Evolutionary conservation across 2,113 vertebrate genomes (phyloP), one percentile per base, ranked within the genome.

Genomic region (Oreocharis arfaki): DNA sequence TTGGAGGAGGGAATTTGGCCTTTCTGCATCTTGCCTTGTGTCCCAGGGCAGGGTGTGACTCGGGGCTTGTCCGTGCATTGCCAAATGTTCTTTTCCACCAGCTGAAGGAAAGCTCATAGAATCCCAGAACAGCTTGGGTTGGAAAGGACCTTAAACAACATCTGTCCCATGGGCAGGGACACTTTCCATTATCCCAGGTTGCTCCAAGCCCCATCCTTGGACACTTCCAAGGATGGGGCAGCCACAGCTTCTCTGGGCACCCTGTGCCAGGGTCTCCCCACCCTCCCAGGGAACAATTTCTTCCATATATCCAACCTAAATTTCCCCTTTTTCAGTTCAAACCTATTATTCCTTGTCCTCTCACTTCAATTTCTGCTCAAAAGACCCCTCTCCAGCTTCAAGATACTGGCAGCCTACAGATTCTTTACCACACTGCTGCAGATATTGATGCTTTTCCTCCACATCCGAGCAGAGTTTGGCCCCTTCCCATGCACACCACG

Each of bases 31-130:
- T 37, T 20, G 3, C n/a, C 8, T 32, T 21, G 35, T 5, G 3
- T 37, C 23, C 18, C 27, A 42, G 37, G 12, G 63, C 4, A 24
- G 27, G 56, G 5, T 20, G 1, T 52, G n/a, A 46, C n/a, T 39
- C 28, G 59, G 33, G 41, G 13, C 53, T 67, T 61, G 28, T 71
- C 56, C 0, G 0, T n/a, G 60, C 42, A 0, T 30, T 39, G 27
- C 33, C 24, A 47, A 60, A 39, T 17, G 8, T 59, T 30, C 53
- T 46, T 67, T 84, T 81, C 12, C 18, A 16, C 1, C 39, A 32
- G 39, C 47, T 67, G 27, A 60, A 35, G 74, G 33, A 84, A 46
- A 63, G 13, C 52, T 77, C 12, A 3, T 11, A 6, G 27, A 13
- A 69, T 56, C 41, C 26, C 41, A 24, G 41, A 7, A 7, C 7